Evolutionary conservation across 2,113 vertebrate species (phyloP), one percentile per base, ranked within the genome.

Genomic region (Morone saxatilis): DNA sequence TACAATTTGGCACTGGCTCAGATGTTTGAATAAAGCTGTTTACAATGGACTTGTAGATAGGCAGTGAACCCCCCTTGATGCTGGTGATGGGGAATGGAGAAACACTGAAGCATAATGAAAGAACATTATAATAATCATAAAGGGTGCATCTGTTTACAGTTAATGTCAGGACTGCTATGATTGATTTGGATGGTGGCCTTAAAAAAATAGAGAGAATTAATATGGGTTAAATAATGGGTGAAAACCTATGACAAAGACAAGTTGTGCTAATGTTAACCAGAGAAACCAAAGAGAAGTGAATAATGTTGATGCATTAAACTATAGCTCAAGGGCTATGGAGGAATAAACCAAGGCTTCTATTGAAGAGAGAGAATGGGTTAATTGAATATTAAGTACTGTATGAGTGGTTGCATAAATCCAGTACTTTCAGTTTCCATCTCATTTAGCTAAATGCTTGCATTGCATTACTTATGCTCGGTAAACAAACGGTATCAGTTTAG

Each of bases 381-480:
- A 85, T 82, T 80, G 71, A 86, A 78, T 74, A 87, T 78, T 60
- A 80, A 66, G 40, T 71, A 53, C 54, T 71, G 31, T 76, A 76
- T 70, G 40, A 77, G 5, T 59, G 67, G 74, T 82, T 69, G 20
- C 17, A 85, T 78, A 72, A 84, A 69, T 81, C 54, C 61, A 59
- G 11, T 74, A 65, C n/a, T 71, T 78, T 61, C 4, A 69, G 63
- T 88, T 86, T 87, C 73, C 62, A 62, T 75, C 67, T 83, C 60
- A 86, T 88, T 87, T 80, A 80, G 72, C 76, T 75, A 41, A 77
- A 78, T 85, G 63, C 48, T 59, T 73, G 25, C 40, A 57, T 51
- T 81, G 43, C 25, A 76, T 83, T 81, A 63, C 57, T 74, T 83
- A 17, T 63, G 62, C 73, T 81, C 79, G 41, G 54, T 67, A 82